Percentiles rank a stretch among this genome's conserved stretches.
Evolutionary conservation across 2,797 vertebrate species (phyloP).

Genomic region (Limnodromus scolopaceus): DNA sequence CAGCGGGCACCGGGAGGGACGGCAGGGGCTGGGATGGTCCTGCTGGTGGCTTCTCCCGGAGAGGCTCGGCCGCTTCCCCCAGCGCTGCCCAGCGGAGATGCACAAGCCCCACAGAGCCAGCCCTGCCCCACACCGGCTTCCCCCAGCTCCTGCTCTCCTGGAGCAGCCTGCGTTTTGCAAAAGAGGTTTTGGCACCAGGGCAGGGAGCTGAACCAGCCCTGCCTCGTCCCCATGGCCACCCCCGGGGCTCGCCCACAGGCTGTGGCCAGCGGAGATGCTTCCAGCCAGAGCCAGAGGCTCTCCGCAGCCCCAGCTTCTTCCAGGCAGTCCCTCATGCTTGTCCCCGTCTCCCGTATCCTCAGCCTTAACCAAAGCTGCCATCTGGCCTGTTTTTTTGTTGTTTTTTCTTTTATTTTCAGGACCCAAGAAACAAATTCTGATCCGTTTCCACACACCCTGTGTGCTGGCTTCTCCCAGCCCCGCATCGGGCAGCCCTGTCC

Average conservation of each 20-base stretch:
- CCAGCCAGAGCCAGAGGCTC: neutral
- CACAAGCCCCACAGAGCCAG: neutral
- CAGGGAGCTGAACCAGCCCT: neutral
- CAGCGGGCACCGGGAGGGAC: rapidly evolving
- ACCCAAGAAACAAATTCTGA: neutral
- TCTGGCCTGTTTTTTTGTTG: neutral
- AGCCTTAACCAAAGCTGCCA: conserved; percentile 61
- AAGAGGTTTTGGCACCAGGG: neutral
- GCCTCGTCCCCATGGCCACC: rapidly evolving
- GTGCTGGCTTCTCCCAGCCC: neutral
- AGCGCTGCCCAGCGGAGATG: neutral
- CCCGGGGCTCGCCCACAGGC: neutral
- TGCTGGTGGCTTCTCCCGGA: neutral
- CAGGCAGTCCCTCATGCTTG: rapidly evolving
- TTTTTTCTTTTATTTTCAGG: conserved; percentile 7
- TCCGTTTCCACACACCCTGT: rapidly evolving
- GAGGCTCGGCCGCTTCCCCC: rapidly evolving
- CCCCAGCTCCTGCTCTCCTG: neutral
- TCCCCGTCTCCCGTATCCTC: neutral
- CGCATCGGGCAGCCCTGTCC: rapidly evolving
- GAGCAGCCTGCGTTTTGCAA: neutral
- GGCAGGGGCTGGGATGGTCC: rapidly evolving
- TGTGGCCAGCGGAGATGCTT: neutral
- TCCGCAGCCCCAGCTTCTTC: neutral
- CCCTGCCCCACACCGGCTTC: rapidly evolving